A percentile compares a stretch with the other conserved stretches of the same genome.
Evolutionary conservation across 2,797 vertebrate genomes (phyloP).

Genomic region (Etheostoma nigrum): DNA sequence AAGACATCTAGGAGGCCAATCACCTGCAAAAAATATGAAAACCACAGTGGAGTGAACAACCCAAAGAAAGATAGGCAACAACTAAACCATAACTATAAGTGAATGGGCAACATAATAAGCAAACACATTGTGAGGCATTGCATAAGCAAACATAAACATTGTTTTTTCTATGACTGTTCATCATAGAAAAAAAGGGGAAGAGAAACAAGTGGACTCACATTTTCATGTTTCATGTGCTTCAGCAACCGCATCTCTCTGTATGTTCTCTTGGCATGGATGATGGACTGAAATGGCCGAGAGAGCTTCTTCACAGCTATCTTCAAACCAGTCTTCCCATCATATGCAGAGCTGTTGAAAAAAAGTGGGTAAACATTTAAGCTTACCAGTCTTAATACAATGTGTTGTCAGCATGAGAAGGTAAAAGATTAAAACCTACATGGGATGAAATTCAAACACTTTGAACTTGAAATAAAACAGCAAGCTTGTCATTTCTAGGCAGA

Average conservation of each 20-base stretch:
- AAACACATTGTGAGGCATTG: background rate
- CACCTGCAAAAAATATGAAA: conserved; percentile 83
- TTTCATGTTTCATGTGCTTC: conserved; percentile 99
- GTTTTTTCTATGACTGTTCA: background rate
- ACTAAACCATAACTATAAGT: background rate
- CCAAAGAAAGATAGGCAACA: background rate
- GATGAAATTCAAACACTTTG: conserved; percentile 1
- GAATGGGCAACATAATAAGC: background rate
- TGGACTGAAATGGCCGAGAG: conserved; percentile 97
- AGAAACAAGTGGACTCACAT: conserved; percentile 85
- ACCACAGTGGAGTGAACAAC: conserved; percentile 6
- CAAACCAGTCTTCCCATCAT: conserved; percentile 86
- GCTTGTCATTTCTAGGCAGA: background rate
- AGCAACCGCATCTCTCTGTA: conserved; percentile 96
- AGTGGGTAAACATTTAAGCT: background rate
- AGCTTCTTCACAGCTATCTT: conserved; percentile 99
- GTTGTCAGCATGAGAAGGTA: background rate
- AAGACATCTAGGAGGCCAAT: conserved; percentile 97
- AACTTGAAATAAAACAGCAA: conserved; percentile 8
- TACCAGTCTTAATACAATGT: background rate
- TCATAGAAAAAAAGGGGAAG: background rate
- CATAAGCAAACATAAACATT: background rate
- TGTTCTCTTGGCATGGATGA: conserved; percentile 97
- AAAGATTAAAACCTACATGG: background rate
- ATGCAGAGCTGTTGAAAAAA: conserved; percentile 86